Base-by-base conservation (phyloP, 2,888 invertebrate species). In the Tetragonula carbonaria region DNA sequence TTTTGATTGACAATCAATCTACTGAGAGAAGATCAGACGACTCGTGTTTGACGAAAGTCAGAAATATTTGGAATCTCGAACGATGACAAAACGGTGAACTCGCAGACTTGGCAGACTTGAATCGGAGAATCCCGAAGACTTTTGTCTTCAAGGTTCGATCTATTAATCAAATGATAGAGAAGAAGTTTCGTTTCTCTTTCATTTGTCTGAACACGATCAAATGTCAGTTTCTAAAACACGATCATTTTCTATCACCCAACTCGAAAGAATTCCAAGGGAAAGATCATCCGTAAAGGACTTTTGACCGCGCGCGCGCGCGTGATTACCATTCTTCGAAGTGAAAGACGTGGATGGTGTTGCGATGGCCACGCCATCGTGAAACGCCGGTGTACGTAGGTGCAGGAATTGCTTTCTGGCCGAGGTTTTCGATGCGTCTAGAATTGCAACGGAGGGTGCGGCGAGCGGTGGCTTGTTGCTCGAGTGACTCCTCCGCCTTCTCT, bases 391-490 rank as follows among this genome's bases (percentile, higher is more conserved):
- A 80, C 67, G 84, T 84, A 89, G 78, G 70, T 88, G 83, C 86
- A 85, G 82, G 76, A 87, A 88, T 89, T 83, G 86, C 87, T 88
- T 80, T 86, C 87, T 88, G 87, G 86, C 88, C 85, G 87, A 90
- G 85, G 88, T 86, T 89, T 87, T 82, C 88, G 90, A 90, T 85
- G 88, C 86, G 89, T 90, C 90, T 84, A 85, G 88, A 87, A 90
- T 88, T 84, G 90, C 88, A 86, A 85, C 80, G 83, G 90, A 92
- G 92, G 91, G 92, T 91, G 92, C 92, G 92, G 90, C 88, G 57
- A 11, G 45, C 13, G 86, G 92, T 91, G 92, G 93, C 92, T 93
- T 93, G 93, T 93, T 92, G 92, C 93, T 93, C 92, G 92, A 93
- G 91, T 90, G 89, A 92, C 91, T 92, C 88, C 90, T 91, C 90